phyloP scores from a whole-genome alignment of 2,888 invertebrate species.

The Lathronympha strigana region DNA sequence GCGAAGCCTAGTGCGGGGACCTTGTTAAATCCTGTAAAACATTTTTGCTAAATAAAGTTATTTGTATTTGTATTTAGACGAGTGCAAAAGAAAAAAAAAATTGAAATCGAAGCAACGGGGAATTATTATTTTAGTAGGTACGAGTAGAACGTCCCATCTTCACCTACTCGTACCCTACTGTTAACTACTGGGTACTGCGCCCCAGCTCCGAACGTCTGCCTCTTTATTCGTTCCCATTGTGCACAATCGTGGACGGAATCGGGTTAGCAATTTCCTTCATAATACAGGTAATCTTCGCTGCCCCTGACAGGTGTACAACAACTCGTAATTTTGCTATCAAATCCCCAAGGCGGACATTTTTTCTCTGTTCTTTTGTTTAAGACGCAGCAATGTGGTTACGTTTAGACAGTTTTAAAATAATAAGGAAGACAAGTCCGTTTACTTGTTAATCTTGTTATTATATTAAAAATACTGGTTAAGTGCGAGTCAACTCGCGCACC shows the following conservation, averaged over 20 bases:
- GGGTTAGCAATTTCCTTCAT: conserved; percentile 43
- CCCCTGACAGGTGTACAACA: conserved; percentile 33
- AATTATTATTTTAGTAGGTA: no score
- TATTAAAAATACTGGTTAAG: no score
- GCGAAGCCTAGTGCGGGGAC: no score
- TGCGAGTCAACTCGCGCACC: no score
- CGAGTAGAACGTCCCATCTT: not conserved
- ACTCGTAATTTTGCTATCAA: conserved; percentile 20
- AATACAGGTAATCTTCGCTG: conserved; percentile 40
- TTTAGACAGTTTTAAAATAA: not conserved
- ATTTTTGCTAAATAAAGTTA: no score
- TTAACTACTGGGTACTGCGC: conserved; percentile 7
- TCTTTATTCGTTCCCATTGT: conserved; percentile 41
- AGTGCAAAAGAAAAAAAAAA: no score
- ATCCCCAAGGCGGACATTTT: conserved; percentile 22
- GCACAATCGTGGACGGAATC: conserved; percentile 42
- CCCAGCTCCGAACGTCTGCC: conserved; percentile 30
- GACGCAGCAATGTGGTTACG: not conserved
- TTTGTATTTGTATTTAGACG: no score
- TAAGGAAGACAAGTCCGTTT: not conserved
- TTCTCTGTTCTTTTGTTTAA: conserved; percentile 24
- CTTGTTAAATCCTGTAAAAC: no score
- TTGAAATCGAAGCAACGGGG: no score
- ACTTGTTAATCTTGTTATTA: no score
- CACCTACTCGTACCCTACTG: conserved; percentile 1